Evolutionary conservation across 2,113 vertebrate genomes (phyloP).

Genomic region (Atractosteus spatula): DNA sequence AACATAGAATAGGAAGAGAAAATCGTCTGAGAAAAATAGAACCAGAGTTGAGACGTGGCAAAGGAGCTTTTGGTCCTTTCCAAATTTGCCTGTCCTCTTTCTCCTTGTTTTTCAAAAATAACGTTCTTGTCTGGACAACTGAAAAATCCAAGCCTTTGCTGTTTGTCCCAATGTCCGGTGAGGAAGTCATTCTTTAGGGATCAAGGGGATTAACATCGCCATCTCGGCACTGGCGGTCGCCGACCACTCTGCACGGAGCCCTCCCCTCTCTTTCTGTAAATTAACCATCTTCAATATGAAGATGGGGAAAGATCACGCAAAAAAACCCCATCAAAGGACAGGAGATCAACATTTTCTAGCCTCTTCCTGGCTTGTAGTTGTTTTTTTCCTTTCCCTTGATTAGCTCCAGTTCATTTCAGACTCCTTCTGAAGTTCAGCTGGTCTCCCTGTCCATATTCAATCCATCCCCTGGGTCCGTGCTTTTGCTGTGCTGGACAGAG

Average conservation of each 20-base stretch:
- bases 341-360: slow-evolving; percentile 45
- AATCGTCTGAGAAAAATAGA: too few species aligned
- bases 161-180: not conserved
- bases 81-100: not conserved
- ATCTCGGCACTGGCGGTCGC: too few species aligned
- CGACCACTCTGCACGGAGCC: not conserved
- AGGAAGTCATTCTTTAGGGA: not conserved
- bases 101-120: not conserved
- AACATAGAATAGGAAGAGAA: too few species aligned
- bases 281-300: slow-evolving; percentile 99
- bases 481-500: slow-evolving; percentile 6
- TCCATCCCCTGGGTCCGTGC: not conserved
- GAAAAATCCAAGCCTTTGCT: not conserved
- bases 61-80: not conserved
- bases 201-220: not conserved
- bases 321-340: slow-evolving; percentile 38
- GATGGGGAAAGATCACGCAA: slow-evolving; percentile 72
- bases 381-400: slow-evolving; percentile 21
- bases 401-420: too few species aligned
- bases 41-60: too few species aligned
- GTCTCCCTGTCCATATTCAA: not conserved
- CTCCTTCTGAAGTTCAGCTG: too few species aligned
- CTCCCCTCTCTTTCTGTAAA: slow-evolving; percentile 44
- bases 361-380: slow-evolving; percentile 27
- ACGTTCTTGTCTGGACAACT: not conserved